These are phyloP conservation scores for Pachliopta kotzebuea DNA, from an alignment of 2,888 invertebrate species.

Conservation along the genomic window DNA sequence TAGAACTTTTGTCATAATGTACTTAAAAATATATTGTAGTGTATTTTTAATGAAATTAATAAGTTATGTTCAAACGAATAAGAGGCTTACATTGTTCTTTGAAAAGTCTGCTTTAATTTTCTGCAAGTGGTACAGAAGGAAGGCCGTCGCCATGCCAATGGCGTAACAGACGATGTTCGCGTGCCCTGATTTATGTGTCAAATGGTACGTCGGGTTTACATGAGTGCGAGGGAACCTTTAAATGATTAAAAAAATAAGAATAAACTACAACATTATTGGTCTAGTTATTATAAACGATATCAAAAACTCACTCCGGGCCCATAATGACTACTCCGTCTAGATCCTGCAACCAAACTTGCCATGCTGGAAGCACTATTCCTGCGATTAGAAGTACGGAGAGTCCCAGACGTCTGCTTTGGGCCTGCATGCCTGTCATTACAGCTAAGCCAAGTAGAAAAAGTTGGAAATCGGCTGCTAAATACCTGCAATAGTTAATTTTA, in stretches of 20 bases:
- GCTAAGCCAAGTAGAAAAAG: constrained; percentile 3
- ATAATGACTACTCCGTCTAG: constrained; percentile 1
- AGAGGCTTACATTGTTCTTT: constrained; percentile 1
- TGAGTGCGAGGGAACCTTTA: constrained; percentile 21
- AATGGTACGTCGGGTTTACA: constrained; percentile 39
- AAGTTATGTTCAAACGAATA: too few species aligned
- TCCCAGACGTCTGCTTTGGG: background rate
- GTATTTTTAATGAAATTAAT: too few species aligned
- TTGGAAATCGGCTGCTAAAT: constrained; percentile 9
- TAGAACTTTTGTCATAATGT: too few species aligned
- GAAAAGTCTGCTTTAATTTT: constrained; percentile 17
- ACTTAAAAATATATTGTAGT: too few species aligned
- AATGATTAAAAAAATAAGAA: background rate
- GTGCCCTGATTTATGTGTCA: constrained; percentile 48
- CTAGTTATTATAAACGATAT: background rate
- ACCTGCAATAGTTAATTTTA: constrained; percentile 4
- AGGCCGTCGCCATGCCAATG: constrained; percentile 46
- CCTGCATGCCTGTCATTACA: background rate
- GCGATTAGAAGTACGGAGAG: background rate
- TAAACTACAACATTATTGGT: too few species aligned
- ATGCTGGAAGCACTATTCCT: constrained; percentile 1
- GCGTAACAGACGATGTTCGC: constrained; percentile 46
- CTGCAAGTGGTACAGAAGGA: constrained; percentile 43
- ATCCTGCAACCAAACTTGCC: constrained; percentile 13
- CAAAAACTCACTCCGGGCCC: constrained; percentile 11